A percentile compares a stretch with the other conserved stretches of the same genome.
Evolutionary conservation across 2,888 invertebrate species (phyloP).

Genomic region (Perithous albicinctus): DNA sequence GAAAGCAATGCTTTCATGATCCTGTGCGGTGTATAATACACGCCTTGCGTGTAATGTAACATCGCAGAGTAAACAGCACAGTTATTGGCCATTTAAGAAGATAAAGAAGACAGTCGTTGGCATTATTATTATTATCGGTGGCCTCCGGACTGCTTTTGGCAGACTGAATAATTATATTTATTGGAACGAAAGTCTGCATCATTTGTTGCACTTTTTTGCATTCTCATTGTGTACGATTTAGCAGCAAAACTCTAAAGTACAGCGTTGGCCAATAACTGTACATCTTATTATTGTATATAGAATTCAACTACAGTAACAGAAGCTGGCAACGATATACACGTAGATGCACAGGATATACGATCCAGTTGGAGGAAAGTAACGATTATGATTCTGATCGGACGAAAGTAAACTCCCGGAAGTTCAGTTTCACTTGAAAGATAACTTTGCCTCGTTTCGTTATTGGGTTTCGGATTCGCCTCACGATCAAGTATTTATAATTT

Average conservation of each 20-base stretch:
- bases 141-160: too few relatives aligned
- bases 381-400: conserved; percentile 53
- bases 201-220: not conserved
- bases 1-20: conserved; percentile 81
- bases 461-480: conserved; percentile 55
- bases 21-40: not conserved
- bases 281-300: not conserved
- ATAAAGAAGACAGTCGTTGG: too few relatives aligned
- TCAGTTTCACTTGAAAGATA: conserved; percentile 25
- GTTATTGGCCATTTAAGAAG: not conserved
- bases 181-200: too few relatives aligned
- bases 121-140: too few relatives aligned
- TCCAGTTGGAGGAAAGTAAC: not conserved
- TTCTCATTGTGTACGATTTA: not conserved
- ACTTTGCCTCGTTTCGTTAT: conserved; percentile 27
- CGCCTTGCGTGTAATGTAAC: not conserved
- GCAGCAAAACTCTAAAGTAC: not conserved
- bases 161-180: too few relatives aligned
- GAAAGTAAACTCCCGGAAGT: conserved; percentile 67
- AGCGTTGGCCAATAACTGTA: not conserved
- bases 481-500: not conserved
- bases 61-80: not conserved
- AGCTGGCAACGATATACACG: not conserved
- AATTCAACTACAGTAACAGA: not conserved
- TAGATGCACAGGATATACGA: not conserved